A percentile compares a stretch with the other conserved stretches of the same genome.
phyloP scores from a whole-genome alignment of 2,113 vertebrate genomes.

The Mola mola region DNA sequence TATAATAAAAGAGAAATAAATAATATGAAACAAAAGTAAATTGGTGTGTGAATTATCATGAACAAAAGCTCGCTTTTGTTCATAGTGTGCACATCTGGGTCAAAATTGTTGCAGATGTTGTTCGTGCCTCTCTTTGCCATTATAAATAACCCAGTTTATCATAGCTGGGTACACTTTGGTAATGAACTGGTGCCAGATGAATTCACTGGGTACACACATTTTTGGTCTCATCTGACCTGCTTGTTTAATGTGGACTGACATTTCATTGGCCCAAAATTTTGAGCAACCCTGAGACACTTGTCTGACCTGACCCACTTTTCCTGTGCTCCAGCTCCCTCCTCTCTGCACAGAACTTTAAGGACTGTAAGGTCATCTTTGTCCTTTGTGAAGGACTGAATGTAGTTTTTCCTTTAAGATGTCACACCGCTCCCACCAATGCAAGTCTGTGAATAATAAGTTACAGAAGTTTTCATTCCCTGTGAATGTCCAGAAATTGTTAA shows the following conservation, averaged over 20 bases:
- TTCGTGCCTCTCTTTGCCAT: slow-evolving; percentile 42
- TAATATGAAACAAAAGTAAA: neutral
- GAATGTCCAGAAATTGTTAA: slow-evolving; percentile 31
- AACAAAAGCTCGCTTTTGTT: neutral
- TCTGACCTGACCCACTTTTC: slow-evolving; percentile 75
- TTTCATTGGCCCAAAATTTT: slow-evolving; percentile 61
- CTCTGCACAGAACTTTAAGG: slow-evolving; percentile 40
- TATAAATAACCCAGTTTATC: slow-evolving; percentile 69
- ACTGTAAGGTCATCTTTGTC: slow-evolving; percentile 26
- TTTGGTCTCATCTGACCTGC: slow-evolving; percentile 53
- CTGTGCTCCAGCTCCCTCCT: slow-evolving; percentile 10
- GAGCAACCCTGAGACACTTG: slow-evolving; percentile 55
- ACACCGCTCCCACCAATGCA: neutral
- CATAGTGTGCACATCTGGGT: slow-evolving; percentile 54
- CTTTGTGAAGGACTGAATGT: slow-evolving; percentile 12
- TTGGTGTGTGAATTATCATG: neutral
- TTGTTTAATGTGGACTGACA: slow-evolving; percentile 70
- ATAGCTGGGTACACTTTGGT: slow-evolving; percentile 50
- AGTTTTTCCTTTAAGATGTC: neutral
- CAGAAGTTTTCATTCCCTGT: slow-evolving; percentile 34
- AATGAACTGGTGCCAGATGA: slow-evolving; percentile 62
- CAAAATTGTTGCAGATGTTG: slow-evolving; percentile 60
- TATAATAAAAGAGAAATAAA: neutral
- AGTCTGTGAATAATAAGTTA: slow-evolving; percentile 22
- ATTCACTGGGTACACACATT: slow-evolving; percentile 42